Percentiles rank a stretch among this genome's conserved stretches.
Conservation (phyloP, 2,888 invertebrate genomes). For the Chaetogeoica ovagalla region DNA sequence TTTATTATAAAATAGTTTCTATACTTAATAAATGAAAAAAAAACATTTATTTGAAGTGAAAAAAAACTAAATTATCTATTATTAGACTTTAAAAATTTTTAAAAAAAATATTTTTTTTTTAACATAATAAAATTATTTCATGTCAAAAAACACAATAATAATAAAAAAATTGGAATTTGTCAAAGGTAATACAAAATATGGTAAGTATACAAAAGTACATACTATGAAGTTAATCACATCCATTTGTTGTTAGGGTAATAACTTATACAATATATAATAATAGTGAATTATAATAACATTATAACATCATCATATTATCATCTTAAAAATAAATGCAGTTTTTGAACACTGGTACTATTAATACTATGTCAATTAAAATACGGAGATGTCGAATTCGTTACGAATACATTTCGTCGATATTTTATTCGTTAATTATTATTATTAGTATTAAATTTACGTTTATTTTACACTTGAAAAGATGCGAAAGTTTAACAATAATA, state of each 20-base stretch:
- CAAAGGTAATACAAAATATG: slow-evolving; percentile 41
- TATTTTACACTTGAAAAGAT: slow-evolving; percentile 34
- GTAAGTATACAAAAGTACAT: slow-evolving; percentile 53
- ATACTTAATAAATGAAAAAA: neutral
- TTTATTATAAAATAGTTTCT: neutral
- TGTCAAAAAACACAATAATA: slow-evolving; percentile 25
- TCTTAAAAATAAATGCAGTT: slow-evolving; percentile 34
- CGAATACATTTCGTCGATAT: slow-evolving; percentile 9
- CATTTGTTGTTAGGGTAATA: slow-evolving; percentile 24
- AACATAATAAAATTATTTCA: slow-evolving; percentile 30
- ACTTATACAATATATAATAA: slow-evolving; percentile 31
- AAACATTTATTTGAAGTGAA: neutral
- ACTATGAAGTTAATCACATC: slow-evolving; percentile 51
- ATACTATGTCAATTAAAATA: slow-evolving; percentile 21
- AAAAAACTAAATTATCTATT: slow-evolving; percentile 21
- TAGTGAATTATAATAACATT: slow-evolving; percentile 14
- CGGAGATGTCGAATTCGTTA: neutral
- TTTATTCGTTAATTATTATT: slow-evolving; percentile 33
- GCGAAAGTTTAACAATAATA: slow-evolving; percentile 48
- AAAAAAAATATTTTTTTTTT: slow-evolving; percentile 29
- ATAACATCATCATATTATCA: slow-evolving; percentile 12
- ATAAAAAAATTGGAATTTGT: neutral
- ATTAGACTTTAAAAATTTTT: neutral
- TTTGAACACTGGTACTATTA: slow-evolving; percentile 33
- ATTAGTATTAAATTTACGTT: slow-evolving; percentile 8